Base-by-base conservation (phyloP, 2,113 vertebrate genomes). In the Hyperoodon ampullatus region DNA sequence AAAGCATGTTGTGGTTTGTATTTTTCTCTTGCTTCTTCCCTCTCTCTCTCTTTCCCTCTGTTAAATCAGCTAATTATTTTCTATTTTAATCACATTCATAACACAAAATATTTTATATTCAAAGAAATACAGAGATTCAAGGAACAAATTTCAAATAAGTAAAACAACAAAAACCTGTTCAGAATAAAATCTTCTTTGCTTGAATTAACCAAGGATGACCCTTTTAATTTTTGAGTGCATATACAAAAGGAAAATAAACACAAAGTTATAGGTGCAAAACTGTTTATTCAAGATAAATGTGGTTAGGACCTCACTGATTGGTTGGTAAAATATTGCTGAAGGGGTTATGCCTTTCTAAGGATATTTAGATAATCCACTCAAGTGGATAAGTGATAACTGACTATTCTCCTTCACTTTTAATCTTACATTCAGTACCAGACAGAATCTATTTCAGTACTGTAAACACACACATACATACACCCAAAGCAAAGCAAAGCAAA, bases 51-150 rank as follows among this genome's bases (percentile, higher is more conserved):
- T 35, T 6, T 47, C 0, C 83, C 15, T 68, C 44, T 78, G 14
- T 65, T 90, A 84, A 65, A 35, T 68, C 30, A 90, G 80, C 3
- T 60, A 53, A 85, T 47, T 89, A 58, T 92, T 97, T 87, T 93
- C 15, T 65, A 71, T 71, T 96, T 97, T 81, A 94, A 63, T 72
- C 30, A 70, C 19, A 70, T 86, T 81, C 60, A 53, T 30, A 88
- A 68, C 16, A 86, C 14, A 85, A 82, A 88, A 30, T 90, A 65
- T 50, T 78, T 96, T 75, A 60, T 70, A 53, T 60, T 55, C n/a
- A 92, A 66, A 94, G 58, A 61, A 68, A 87, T n/a, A 30, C 15
- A 70, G 15, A 70, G 39, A 77, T 13, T 84, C 58, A 9, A 92
- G 3, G 8, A 42, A 39, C 47, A 87, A 60, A 68, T 18, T 75